Conservation (phyloP, 1,140 invertebrate species). For the Drosophila kanapiae region DNA sequence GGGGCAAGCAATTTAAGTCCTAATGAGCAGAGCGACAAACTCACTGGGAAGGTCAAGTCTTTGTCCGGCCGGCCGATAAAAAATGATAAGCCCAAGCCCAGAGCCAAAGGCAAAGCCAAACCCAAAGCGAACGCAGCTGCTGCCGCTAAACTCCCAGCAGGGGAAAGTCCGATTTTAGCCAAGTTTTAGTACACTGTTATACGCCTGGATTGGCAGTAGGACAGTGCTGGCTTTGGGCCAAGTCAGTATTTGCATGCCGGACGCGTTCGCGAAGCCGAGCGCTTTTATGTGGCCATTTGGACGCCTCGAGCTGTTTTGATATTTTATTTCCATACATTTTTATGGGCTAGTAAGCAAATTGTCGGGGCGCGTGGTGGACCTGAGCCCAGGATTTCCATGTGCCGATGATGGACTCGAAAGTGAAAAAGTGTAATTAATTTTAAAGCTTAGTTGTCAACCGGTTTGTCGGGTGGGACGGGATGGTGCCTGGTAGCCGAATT, state of each 20-base stretch:
- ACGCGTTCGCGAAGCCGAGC: slow-evolving; percentile 34
- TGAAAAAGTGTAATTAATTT: slow-evolving; percentile 54
- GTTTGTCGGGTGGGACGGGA: neutral
- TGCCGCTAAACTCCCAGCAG: neutral
- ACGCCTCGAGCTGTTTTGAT: slow-evolving; percentile 38
- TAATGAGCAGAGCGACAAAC: slow-evolving; percentile 65
- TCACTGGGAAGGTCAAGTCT: slow-evolving; percentile 64
- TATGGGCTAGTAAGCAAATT: slow-evolving; percentile 58
- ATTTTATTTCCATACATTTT: slow-evolving; percentile 45
- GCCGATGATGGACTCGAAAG: slow-evolving; percentile 41
- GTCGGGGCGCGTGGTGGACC: slow-evolving; percentile 17
- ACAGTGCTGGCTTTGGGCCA: slow-evolving; percentile 21
- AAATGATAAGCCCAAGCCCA: slow-evolving; percentile 65
- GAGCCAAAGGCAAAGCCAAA: slow-evolving; percentile 14
- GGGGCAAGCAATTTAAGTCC: slow-evolving; percentile 61
- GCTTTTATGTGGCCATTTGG: slow-evolving; percentile 53
- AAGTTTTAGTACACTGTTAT: slow-evolving; percentile 66
- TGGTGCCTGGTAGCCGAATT: neutral
- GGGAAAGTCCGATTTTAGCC: neutral
- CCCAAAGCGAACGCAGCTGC: slow-evolving; percentile 34
- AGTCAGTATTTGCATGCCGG: slow-evolving; percentile 45
- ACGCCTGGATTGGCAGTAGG: slow-evolving; percentile 30
- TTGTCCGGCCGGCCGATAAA: slow-evolving; percentile 41
- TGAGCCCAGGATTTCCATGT: slow-evolving; percentile 7
- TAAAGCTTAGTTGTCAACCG: slow-evolving; percentile 38